Evolutionary conservation across 2,888 invertebrate species (phyloP).

Genomic region (Mimumesa dahlbomi): DNA sequence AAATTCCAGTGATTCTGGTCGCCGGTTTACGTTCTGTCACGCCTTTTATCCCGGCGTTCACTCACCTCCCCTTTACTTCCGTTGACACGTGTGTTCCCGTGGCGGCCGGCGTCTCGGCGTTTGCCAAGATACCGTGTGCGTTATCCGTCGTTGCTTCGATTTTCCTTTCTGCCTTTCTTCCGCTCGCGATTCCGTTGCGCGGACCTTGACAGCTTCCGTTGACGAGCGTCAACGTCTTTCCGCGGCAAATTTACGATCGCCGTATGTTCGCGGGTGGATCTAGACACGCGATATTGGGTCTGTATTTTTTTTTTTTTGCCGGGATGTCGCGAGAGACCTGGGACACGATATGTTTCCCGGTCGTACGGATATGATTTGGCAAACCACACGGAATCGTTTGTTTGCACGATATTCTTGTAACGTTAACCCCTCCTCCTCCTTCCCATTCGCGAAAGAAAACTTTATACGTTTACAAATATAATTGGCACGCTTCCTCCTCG

Average conservation of each 20-base stretch:
- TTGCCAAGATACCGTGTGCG: conserved; percentile 45
- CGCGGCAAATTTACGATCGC: conserved; percentile 36
- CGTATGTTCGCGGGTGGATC: conserved; percentile 15
- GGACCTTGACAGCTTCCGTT: conserved; percentile 56
- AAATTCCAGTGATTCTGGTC: conserved; percentile 57
- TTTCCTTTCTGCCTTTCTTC: conserved; percentile 13
- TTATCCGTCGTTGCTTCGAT: conserved; percentile 45
- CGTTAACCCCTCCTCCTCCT: too few species aligned
- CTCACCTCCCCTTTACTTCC: conserved; percentile 49
- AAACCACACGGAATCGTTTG: not conserved
- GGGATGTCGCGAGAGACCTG: too few species aligned
- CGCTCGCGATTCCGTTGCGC: too few species aligned
- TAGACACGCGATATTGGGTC: not conserved
- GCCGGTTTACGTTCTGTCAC: conserved; percentile 14
- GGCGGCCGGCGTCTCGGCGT: conserved; percentile 27
- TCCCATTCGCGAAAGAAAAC: too few species aligned
- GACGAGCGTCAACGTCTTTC: conserved; percentile 17
- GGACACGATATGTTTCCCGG: too few species aligned
- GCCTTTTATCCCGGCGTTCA: conserved; percentile 46
- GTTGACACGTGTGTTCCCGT: conserved; percentile 1
- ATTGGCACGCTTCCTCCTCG: too few species aligned
- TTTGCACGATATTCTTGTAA: too few species aligned
- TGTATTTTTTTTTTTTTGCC: conserved; percentile 6
- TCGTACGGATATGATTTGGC: too few species aligned
- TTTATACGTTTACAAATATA: too few species aligned